Conservation (phyloP, 2,797 vertebrate genomes). For the Epinephelus awoara region DNA sequence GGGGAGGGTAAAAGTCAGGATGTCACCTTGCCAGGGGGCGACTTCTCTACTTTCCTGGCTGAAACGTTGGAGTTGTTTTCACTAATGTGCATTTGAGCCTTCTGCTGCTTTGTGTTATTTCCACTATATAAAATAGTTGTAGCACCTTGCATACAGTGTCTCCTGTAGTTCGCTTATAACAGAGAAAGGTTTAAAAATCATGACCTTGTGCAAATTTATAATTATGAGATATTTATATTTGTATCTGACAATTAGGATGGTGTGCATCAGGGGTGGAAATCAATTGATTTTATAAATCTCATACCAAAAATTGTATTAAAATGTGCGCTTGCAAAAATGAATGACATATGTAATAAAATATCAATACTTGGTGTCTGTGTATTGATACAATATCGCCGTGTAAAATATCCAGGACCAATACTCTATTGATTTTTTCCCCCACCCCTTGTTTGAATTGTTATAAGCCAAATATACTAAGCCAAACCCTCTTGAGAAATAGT, state of each 20-base stretch:
- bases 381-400: no score
- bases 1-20: conserved; percentile 74
- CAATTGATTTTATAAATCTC: no score
- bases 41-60: conserved; percentile 69
- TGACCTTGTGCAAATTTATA: background rate
- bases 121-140: background rate
- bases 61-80: conserved; percentile 62
- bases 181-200: background rate
- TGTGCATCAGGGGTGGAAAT: background rate
- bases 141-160: background rate
- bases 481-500: no score
- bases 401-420: no score
- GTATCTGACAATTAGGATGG: background rate
- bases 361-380: no score
- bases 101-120: conserved; percentile 34
- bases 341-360: no score
- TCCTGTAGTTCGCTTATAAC: background rate
- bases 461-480: no score
- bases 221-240: background rate
- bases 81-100: conserved; percentile 55
- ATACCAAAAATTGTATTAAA: no score
- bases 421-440: no score
- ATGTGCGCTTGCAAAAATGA: no score
- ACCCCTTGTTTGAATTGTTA: no score
- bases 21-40: conserved; percentile 81